Percentiles rank a stretch among this genome's conserved stretches.
These are phyloP conservation scores for Pseudochirops cupreus DNA, from an alignment of 2,797 vertebrate genomes.

Conservation along the genomic window DNA sequence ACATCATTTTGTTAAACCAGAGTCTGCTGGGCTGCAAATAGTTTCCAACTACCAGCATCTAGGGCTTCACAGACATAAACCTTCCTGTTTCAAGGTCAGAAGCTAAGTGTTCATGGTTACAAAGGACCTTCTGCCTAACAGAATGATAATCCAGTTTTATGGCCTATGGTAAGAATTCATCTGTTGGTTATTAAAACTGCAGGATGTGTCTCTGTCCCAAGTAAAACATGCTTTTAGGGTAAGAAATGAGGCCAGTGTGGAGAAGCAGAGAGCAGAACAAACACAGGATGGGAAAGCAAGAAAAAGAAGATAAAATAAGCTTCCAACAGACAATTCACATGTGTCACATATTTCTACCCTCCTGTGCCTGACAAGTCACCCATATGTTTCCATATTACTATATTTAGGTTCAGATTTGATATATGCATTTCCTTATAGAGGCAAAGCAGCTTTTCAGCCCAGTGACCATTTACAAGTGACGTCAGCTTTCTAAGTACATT, in stretches of 20 bases:
- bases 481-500: conserved; percentile 69
- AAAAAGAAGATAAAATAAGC: conserved; percentile 83
- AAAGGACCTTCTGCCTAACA: conserved; percentile 81
- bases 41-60: conserved; percentile 42
- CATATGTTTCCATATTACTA: conserved; percentile 80
- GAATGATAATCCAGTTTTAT: conserved; percentile 84
- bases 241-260: conserved; percentile 77
- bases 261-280: conserved; percentile 70
- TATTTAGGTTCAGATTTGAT: conserved; percentile 78
- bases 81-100: conserved; percentile 82
- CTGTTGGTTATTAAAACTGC: conserved; percentile 84
- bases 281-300: conserved; percentile 78
- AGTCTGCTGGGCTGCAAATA: conserved; percentile 76
- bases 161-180: conserved; percentile 82
- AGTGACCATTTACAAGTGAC: conserved; percentile 72
- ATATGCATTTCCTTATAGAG: conserved; percentile 73
- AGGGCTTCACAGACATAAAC: conserved; percentile 72
- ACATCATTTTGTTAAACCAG: conserved; percentile 83
- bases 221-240: conserved; percentile 80
- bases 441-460: conserved; percentile 71
- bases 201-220: conserved; percentile 77
- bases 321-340: conserved; percentile 83
- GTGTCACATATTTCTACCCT: conserved; percentile 80
- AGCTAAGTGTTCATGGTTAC: conserved; percentile 83
- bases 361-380: conserved; percentile 80